Evolutionary conservation across 2,113 vertebrate genomes (phyloP).

Genomic region (Tylochromis polylepis): DNA sequence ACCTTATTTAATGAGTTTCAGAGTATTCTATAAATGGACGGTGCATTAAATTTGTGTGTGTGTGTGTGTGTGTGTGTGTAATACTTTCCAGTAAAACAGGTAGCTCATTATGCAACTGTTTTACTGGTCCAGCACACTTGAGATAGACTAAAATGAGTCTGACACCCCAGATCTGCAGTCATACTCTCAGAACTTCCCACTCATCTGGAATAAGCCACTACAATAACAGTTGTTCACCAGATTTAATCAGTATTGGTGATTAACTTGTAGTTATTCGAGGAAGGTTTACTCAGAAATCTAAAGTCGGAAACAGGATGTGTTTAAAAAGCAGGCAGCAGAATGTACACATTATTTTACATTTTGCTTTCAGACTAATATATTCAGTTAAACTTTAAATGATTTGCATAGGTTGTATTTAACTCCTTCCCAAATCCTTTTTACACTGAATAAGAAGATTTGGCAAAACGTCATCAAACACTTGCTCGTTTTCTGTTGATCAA

Average conservation of each 20-base stretch:
- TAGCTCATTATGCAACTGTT: not conserved
- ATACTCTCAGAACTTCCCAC: not conserved
- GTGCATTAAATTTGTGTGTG: not conserved
- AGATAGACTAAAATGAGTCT: not conserved
- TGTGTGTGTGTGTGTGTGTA: rapidly evolving
- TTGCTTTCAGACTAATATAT: not conserved
- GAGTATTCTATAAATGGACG: not conserved
- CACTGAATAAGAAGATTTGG: not conserved
- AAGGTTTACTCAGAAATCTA: not conserved
- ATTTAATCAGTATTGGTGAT: not conserved
- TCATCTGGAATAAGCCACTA: not conserved
- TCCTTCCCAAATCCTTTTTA: not conserved
- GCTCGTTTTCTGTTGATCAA: not conserved
- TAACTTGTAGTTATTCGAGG: not conserved
- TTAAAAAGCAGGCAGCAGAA: not conserved
- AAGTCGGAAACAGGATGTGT: not conserved
- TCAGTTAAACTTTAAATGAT: not conserved
- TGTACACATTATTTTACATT: not conserved
- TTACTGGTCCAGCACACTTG: not conserved
- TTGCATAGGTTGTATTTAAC: not conserved
- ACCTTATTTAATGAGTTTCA: not conserved
- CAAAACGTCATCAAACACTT: not conserved
- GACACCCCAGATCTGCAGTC: not conserved
- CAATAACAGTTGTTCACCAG: not conserved
- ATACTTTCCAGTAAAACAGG: not conserved